Base-by-base conservation (phyloP, 2,888 invertebrate genomes). In the Blastobasis lacticolella region DNA sequence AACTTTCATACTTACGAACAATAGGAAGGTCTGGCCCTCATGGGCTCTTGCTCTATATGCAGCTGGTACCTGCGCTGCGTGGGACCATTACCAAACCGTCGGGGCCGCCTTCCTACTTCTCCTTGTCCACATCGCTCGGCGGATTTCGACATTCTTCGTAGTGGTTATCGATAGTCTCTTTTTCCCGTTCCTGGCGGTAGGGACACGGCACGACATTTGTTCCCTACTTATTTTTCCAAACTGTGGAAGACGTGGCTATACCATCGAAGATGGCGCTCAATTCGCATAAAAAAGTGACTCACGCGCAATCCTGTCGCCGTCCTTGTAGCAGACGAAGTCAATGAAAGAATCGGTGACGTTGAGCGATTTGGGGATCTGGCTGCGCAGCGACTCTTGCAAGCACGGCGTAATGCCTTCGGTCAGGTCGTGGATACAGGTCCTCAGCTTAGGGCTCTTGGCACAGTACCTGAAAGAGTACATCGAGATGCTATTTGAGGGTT, bases 281-380 rank as follows among this genome's bases (percentile, higher is more conserved):
- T 51, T 48, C 57, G 10, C 40, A 40, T 40, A 9, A n/a, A 42
- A 10, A 52, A 45, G 23, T 45, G 45, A 75, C 84, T 75, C 51
- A 87, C 94, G 81, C 1, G 95, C 95, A 64, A 95, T 93, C 60
- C 95, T 91, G 77, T 95, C 95, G 5, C 95, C 95, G 59, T 95
- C 94, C 67, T 95, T 94, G 73, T 90, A 91, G 71, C 95, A 95
- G 5, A 94, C 84, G 70, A 95, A 95, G 63, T 92, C 91, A 37
- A 94, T 81, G 9, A 95, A 81, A 54, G 93, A 92, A 51, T 92
- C 90, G 0, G 94, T 90, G 50, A 93, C 91, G 61, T 93, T 92
- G 65, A 91, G 83, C 4, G 91, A 75, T 0, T 90, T 81, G 43
- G 80, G 78, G 46, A 92, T 80, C 46, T 90, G 90, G 0, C 89